Evolutionary conservation across 2,797 vertebrate genomes (phyloP), one percentile per base, ranked within the genome.

Genomic region (Mus caroli): DNA sequence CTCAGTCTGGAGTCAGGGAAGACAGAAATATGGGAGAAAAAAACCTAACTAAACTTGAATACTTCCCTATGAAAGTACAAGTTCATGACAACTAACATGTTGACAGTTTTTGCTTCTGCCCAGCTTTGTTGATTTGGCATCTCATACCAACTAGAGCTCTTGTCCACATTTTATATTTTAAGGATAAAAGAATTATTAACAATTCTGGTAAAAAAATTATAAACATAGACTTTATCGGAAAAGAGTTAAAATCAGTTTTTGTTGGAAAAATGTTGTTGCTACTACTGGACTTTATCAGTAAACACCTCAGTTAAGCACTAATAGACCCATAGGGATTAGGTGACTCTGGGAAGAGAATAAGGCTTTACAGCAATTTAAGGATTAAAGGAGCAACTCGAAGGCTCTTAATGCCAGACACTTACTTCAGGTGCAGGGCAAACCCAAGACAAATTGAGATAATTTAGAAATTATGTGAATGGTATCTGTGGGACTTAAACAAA

Each of bases 131-230:
- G 34, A n/a, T 89, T 86, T 3, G 8, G 4, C 62, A 60, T 91
- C 58, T 83, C 77, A 58, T 28, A 9, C 52, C 83, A 86, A 79
- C 19, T 71, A 89, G 75, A 88, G 62, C 46, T 94, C 58, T 34
- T 54, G 3, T 20, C 54, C 3, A 43, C 13, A 2, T 62, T 92
- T 95, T 80, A 69, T 80, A 88, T 80, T 94, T 85, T 84, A 80
- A 89, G 86, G 34, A 34, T 46, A 95, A 95, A 92, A 46, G 78
- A 90, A 85, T 85, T 91, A 84, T 77, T 95, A 90, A 88, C 46
- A 88, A 76, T 8, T 88, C 40, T 90, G 52, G 8, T 62, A 64
- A 20, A 50, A 50, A 64, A 20, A 78, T 92, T 85, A 60, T 73
- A 93, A 95, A 96, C 37, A 88, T 3, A 22, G 37, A 94, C 2